phyloP scores from a whole-genome alignment of 64 coral and sea anemone genomes.

The Stichodactyla helianthus region DNA sequence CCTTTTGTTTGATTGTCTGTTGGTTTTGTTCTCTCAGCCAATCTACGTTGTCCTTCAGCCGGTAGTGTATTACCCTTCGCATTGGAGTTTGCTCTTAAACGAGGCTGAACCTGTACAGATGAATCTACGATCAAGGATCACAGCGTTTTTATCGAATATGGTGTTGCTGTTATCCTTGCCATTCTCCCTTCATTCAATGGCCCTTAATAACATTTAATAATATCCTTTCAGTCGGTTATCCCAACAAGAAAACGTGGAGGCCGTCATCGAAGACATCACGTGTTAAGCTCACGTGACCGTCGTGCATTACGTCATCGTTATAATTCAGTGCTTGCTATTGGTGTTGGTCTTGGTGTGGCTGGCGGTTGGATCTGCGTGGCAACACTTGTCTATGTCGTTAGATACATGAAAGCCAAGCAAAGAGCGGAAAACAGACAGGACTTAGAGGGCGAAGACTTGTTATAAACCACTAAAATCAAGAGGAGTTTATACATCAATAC shows the following conservation, averaged over 20 bases:
- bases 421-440: conserved; percentile 1
- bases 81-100: no score
- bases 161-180: no score
- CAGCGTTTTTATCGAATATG: no score
- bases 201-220: neutral
- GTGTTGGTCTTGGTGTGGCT: conserved; percentile 51
- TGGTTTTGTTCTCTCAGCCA: no score
- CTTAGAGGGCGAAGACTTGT: neutral
- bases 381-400: conserved; percentile 55
- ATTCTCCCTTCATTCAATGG: no score
- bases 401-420: conserved; percentile 48
- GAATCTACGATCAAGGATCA: no score
- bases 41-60: no score
- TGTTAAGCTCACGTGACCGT: conserved; percentile 27
- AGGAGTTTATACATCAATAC: neutral
- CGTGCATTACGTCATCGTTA: conserved; percentile 47
- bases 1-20: no score
- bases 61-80: no score
- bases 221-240: conserved; percentile 41
- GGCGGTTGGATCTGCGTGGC: conserved; percentile 63
- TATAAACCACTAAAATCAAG: neutral
- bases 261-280: conserved; percentile 45
- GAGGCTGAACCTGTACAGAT: no score
- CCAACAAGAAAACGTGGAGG: conserved; percentile 17
- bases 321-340: conserved; percentile 45